These are phyloP conservation scores for Nannobrachium achirus DNA, from an alignment of 2,113 vertebrate species.

Conservation along the genomic window DNA sequence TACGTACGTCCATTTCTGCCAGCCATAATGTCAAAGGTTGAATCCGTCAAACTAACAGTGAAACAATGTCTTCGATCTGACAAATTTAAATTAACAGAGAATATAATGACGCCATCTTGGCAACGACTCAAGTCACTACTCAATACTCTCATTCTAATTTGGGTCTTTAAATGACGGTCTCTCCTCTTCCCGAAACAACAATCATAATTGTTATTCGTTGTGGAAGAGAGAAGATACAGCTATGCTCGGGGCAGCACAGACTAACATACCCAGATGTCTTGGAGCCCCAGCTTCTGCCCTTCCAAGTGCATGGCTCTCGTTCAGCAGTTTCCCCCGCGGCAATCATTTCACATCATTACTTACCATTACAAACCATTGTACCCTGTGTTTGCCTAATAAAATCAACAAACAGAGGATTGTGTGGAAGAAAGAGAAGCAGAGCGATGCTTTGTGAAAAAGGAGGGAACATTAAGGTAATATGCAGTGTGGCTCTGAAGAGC, in stretches of 20 bases:
- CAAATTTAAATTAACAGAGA: constrained; percentile 4
- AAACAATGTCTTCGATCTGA: constrained; percentile 15
- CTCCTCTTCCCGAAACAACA: constrained; percentile 22
- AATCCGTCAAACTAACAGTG: constrained; percentile 17
- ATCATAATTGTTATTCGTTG: constrained; percentile 24
- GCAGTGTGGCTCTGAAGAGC: constrained; percentile 55
- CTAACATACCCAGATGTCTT: constrained; percentile 48
- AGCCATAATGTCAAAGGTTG: constrained; percentile 11
- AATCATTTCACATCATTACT: constrained; percentile 54
- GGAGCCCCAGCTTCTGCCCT: constrained; percentile 39
- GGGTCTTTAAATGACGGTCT: constrained; percentile 10
- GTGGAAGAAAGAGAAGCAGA: constrained; percentile 28
- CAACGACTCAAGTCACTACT: constrained; percentile 6
- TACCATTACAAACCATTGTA: constrained; percentile 49
- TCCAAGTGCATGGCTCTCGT: constrained; percentile 40
- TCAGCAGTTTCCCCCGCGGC: constrained; percentile 48
- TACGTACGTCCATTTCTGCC: constrained; percentile 4
- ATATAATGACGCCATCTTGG: constrained; percentile 3
- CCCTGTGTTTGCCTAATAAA: constrained; percentile 54
- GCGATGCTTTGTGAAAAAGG: constrained; percentile 57
- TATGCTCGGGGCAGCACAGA: constrained; percentile 1
- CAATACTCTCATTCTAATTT: constrained; percentile 15
- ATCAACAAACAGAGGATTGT: constrained; percentile 43
- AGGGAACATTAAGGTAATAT: constrained; percentile 54
- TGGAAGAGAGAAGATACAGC: constrained; percentile 11